Evolutionary conservation across 2,888 invertebrate genomes (phyloP).

Genomic region (Acronicta leporina): DNA sequence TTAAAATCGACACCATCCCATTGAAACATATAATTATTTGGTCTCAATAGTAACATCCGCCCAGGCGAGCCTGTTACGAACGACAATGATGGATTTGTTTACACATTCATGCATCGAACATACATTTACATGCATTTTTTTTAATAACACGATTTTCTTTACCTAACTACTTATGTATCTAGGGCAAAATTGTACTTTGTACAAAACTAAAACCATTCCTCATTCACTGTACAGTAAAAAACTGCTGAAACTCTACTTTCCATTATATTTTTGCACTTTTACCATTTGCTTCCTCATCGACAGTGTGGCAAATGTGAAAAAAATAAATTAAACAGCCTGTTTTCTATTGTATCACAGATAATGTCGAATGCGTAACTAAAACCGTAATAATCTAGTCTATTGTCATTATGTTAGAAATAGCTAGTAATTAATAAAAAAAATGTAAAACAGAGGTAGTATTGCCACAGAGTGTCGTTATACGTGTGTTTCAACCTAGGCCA

Average conservation of each 20-base stretch:
- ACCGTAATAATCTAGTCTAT: slow-evolving; percentile 70
- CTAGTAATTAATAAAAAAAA: slow-evolving; percentile 63
- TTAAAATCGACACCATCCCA: slow-evolving; percentile 88
- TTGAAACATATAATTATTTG: slow-evolving; percentile 88
- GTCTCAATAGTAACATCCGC: slow-evolving; percentile 88
- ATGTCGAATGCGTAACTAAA: slow-evolving; percentile 79
- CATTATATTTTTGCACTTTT: slow-evolving; percentile 69
- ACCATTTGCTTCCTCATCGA: slow-evolving; percentile 64
- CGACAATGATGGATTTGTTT: slow-evolving; percentile 76
- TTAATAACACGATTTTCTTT: slow-evolving; percentile 81
- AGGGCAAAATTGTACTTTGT: slow-evolving; percentile 89
- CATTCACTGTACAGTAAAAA: slow-evolving; percentile 79
- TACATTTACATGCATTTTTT: slow-evolving; percentile 73
- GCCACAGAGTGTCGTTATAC: slow-evolving; percentile 80
- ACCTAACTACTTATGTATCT: slow-evolving; percentile 89
- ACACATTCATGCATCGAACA: slow-evolving; percentile 80
- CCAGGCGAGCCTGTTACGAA: slow-evolving; percentile 77
- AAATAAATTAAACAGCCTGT: slow-evolving; percentile 75
- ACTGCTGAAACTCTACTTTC: slow-evolving; percentile 71
- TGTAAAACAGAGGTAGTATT: slow-evolving; percentile 74
- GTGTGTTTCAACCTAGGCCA: slow-evolving; percentile 86
- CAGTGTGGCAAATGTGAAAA: slow-evolving; percentile 81
- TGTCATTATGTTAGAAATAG: slow-evolving; percentile 66
- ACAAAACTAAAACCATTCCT: slow-evolving; percentile 84
- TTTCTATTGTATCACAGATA: slow-evolving; percentile 87